Base-by-base conservation (phyloP, 1,140 invertebrate species). In the Tribolium castaneum region DNA sequence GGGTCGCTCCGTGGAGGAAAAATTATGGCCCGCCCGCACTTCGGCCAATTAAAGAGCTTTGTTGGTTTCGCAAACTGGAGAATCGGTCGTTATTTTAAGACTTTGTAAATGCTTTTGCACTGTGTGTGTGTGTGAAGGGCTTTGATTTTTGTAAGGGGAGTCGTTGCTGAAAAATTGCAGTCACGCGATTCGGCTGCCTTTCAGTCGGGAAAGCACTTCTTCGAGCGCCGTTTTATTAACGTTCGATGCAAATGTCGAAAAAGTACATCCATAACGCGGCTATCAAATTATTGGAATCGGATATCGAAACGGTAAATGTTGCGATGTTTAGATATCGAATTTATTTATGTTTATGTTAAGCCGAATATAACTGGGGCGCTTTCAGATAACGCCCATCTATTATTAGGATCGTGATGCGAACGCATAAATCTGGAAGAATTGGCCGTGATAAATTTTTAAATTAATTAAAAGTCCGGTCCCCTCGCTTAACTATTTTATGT, bases 341-440 rank as follows among this genome's bases (percentile, higher is more conserved):
- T 0, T 52, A 59, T 59, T 59, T 59, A 59, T 59, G 54, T 59
- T 59, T 59, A 22, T 59, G 54, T 59, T 59, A 25, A 25, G 54
- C 54, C 54, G 54, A 59, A 59, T 22, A 59, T 59, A 59, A 59
- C 54, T 59, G 54, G 14, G 10, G 7, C 19, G 54, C 25, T 59
- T 59, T 25, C 54, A 59, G 54, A 59, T 59, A 59, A 59, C 54
- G 54, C 14, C 19, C 54, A 59, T 59, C 54, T 59, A 59, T 59
- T 59, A 59, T 59, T 59, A 59, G 54, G 19, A 59, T 59, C 54
- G 19, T 59, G 54, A 19, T 22, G 54, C 22, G 54, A 59, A 25
- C 54, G 19, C 54, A 59, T 59, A 59, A 59, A 59, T 59, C 19
- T 19, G 16, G 30, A 59, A 22, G 19, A 59, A 59, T 25, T 16